Base-by-base conservation (phyloP, 2,113 vertebrate genomes). In the Ictidomys tridecemlineatus region DNA sequence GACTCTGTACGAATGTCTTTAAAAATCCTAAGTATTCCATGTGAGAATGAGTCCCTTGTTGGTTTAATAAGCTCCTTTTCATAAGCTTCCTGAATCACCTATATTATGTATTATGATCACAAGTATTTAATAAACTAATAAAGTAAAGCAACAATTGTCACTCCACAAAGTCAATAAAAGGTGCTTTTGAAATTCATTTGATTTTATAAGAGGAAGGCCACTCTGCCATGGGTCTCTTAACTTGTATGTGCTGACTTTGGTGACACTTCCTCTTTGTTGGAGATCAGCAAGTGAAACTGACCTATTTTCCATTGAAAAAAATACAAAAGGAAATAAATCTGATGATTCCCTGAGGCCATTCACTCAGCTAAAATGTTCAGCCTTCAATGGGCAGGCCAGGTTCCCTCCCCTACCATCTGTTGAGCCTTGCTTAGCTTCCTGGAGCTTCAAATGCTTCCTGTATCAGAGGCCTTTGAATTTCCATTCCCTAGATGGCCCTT, bases 41-140 rank as follows among this genome's bases (percentile, higher is more conserved):
- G 17, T 63, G 34, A 89, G 37, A 89, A 53, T 77, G 48, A 72
- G 22, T 20, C 89, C n/a, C 14, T 74, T 96, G 4, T 73, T 73
- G 7, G 6, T 28, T 84, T 91, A 73, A 80, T 79, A 76, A 70
- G 56, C n/a, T 39, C 0, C n/a, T 92, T 80, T 83, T 73, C 17
- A 63, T 65, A 85, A n/a, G 20, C 30, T 82, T 80, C 30, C 48
- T 26, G 32, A 63, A 83, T 74, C 12, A n/a, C 51, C 42, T 76
- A 48, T 67, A 42, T 22, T 30, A 89, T 89, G 30, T 85, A 63
- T 63, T 85, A n/a, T 70, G 58, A 63, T 93, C 65, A 86, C 92
- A 96, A 96, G 34, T 76, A 48, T 95, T 14, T 91, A 96, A 83
- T 96, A 72, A 95, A 91, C 8, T 83, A 78, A 89, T 94, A 18